These are phyloP conservation scores for Conchocele bisecta DNA, from an alignment of 2,888 invertebrate species.

Conservation along the genomic window DNA sequence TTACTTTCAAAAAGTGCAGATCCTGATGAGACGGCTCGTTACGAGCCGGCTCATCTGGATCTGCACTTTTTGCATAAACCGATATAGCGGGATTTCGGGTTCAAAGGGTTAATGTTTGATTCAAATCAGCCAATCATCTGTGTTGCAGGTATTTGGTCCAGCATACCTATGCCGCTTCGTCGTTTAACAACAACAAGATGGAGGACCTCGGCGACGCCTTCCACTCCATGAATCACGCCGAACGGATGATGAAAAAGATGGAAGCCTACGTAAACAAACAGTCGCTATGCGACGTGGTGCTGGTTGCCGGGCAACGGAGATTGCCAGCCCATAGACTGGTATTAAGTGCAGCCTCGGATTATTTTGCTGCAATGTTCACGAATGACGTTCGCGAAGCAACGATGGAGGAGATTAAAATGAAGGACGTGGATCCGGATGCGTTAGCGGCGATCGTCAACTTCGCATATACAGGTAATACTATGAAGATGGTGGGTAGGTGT, in stretches of 20 bases:
- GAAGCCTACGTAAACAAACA: conserved; percentile 91
- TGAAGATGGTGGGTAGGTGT: too few species aligned
- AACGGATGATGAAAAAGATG: conserved; percentile 91
- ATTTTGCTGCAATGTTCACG: conserved; percentile 98
- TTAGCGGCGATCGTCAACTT: conserved; percentile 93
- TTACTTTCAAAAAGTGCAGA: too few species aligned
- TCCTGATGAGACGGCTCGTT: too few species aligned
- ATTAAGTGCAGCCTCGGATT: conserved; percentile 95
- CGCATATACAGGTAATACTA: conserved; percentile 95
- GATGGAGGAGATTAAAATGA: conserved; percentile 92
- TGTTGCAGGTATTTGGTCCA: conserved; percentile 78
- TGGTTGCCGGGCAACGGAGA: conserved; percentile 89
- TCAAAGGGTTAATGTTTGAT: too few species aligned
- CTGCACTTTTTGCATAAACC: too few species aligned
- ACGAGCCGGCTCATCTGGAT: too few species aligned
- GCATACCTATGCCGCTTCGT: conserved; percentile 74
- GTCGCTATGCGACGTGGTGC: conserved; percentile 93
- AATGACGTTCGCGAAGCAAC: conserved; percentile 92
- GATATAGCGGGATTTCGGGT: too few species aligned
- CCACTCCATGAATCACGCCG: conserved; percentile 87
- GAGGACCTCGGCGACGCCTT: conserved; percentile 79
- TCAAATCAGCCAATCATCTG: not conserved
- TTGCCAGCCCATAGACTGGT: conserved; percentile 94
- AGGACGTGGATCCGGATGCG: conserved; percentile 93
- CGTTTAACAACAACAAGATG: conserved; percentile 66